These are phyloP conservation scores for Acropora yongei DNA, from an alignment of 64 coral and sea anemone genomes.

Conservation along the genomic window DNA sequence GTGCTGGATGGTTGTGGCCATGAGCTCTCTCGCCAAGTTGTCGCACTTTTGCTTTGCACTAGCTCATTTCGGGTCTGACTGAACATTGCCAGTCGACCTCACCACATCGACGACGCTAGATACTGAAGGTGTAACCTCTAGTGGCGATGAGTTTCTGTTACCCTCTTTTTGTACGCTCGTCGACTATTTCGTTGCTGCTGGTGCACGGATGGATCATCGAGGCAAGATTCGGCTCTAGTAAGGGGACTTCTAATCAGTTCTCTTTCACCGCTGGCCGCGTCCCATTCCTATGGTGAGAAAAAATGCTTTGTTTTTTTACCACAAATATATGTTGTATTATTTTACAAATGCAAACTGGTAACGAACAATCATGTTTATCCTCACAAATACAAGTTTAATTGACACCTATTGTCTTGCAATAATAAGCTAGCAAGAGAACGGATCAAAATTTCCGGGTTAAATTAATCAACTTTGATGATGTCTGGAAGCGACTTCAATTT, in stretches of 20 bases:
- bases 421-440: no score
- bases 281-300: no score
- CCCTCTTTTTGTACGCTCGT: not conserved
- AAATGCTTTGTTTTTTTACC: no score
- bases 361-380: no score
- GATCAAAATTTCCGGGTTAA: no score
- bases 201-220: not conserved
- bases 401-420: no score
- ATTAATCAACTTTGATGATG: no score
- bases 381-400: no score
- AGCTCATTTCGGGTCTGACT: not conserved
- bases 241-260: not conserved
- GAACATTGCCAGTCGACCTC: constrained; percentile 12
- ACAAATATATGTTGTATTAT: no score
- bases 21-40: not conserved
- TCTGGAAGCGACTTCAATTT: no score
- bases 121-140: not conserved
- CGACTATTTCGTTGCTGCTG: constrained; percentile 14
- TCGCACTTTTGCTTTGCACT: constrained; percentile 4
- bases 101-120: not conserved
- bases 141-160: not conserved
- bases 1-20: constrained; percentile 12
- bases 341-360: no score
- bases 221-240: not conserved
- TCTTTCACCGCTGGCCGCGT: no score